Conservation (phyloP, 2,113 vertebrate species). For the Chelonoidis abingdonii region DNA sequence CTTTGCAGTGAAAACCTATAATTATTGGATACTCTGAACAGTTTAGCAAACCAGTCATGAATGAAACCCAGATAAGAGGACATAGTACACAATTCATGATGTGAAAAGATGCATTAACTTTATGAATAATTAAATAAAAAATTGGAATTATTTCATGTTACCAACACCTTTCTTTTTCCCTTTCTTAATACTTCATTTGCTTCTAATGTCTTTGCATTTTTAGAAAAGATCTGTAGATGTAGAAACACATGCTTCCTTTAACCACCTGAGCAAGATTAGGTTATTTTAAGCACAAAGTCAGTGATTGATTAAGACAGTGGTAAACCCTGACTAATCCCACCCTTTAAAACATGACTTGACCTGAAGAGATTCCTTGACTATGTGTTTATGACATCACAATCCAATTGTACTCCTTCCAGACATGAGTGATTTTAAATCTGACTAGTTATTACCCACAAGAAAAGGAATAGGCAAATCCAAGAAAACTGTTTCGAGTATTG, state of each 20-base stretch:
- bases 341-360: slow-evolving; percentile 66
- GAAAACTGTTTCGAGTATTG: neutral
- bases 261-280: slow-evolving; percentile 30
- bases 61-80: neutral
- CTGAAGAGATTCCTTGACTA: slow-evolving; percentile 58
- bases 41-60: neutral
- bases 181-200: neutral
- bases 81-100: neutral
- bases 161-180: neutral
- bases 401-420: slow-evolving; percentile 53
- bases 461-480: neutral
- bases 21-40: neutral
- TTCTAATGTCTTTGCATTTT: neutral
- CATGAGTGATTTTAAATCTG: slow-evolving; percentile 4
- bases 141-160: neutral
- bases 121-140: neutral
- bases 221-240: neutral
- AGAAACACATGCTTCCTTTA: neutral
- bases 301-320: slow-evolving; percentile 44
- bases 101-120: neutral
- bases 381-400: slow-evolving; percentile 66
- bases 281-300: slow-evolving; percentile 50
- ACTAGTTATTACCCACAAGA: neutral
- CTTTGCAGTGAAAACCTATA: neutral
- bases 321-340: slow-evolving; percentile 60